Evolutionary conservation across 2,797 vertebrate species (phyloP), one percentile per base, ranked within the genome.

Genomic region (Yasuhikotakia modesta): DNA sequence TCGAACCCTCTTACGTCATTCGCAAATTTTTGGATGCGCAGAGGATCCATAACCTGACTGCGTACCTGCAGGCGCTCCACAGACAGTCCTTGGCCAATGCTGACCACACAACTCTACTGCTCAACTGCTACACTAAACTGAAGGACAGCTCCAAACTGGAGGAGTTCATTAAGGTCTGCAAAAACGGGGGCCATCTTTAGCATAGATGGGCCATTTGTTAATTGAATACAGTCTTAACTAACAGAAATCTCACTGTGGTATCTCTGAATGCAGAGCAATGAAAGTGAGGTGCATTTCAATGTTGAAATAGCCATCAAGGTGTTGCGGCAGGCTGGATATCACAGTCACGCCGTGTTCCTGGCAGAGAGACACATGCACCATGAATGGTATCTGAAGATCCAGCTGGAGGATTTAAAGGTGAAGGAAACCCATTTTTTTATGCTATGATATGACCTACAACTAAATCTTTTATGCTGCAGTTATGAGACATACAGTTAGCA

Each of bases 351-450:
- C 0, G 95, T 97, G 22, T 98, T 97, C 83, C 83, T 99, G 88
- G 98, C 97, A 3, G 97, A 98, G 88, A 96, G 95, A 83, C 96
- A 99, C 0, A 89, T 88, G 1, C 97, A 99, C 79, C 97, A 99
- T 0, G 97, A 99, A 71, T 99, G 97, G 97, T 99, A 98, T 89
- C 91, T 99, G 83, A 99, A 99, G 90, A 97, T 99, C 85, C 97
- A 99, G 87, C 93, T 99, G 14, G 98, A 99, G 80, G 98, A 99
- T 82, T 94, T 98, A 78, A 98, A 98, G 95, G 98, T 99, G 79
- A 87, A 87, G 53, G 13, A n/a, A 22, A 24, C 8, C n/a, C 4
- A 30, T 8, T 17, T 6, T 27, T 67, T 30, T 13, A 17, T 17
- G 14, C 58, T 52, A 19, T 52, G 17, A 50, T 17, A 50, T 50